Base-by-base conservation (phyloP, 2,888 invertebrate species). In the Chymomyza amoena region DNA sequence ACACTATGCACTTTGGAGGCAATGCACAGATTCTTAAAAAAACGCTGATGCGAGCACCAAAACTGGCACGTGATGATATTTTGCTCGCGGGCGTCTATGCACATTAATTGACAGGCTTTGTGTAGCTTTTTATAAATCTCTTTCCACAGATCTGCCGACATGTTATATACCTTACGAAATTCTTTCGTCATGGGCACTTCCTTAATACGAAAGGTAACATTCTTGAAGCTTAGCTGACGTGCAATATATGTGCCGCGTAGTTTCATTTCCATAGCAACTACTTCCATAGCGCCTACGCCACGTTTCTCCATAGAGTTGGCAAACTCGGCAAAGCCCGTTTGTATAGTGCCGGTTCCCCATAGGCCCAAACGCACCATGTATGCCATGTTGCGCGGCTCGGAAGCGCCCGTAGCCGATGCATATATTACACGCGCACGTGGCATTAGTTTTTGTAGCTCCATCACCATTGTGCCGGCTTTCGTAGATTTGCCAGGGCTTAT, bases 231-330 rank as follows among this genome's bases (percentile, higher is more conserved):
- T 32, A 99, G 94, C 92, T 99, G 99, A 1, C 99, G 93, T 6
- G 99, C 99, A 83, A 99, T 98, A 92, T 99, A 99, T 95, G 98
- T 98, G 77, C 99, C 99, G 75, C 99, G 94, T 18, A 99, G 93
- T 91, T 99, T 99, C 99, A 99, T 99, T 92, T 99, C 99, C 99
- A 99, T 99, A 4, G 99, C 99, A 4, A 99, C 99, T 68, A 99
- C 96, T 93, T 99, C 99, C 99, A 99, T 99, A 56, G 99, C 99
- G 66, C 99, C 99, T 10, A 99, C 99, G 54, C 99, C 99, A 65
- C 98, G 94, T 91, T 97, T 98, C 91, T 99, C 99, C 0, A 99
- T 98, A 0, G 99, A 98, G 68, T 96, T 95, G 71, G 99, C 98
- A 84, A 99, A 99, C 91, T 99, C 98, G 89, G 94, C 95, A 90